phyloP scores from a whole-genome alignment of 2,113 vertebrate species.

The Myrmecophaga tridactyla region DNA sequence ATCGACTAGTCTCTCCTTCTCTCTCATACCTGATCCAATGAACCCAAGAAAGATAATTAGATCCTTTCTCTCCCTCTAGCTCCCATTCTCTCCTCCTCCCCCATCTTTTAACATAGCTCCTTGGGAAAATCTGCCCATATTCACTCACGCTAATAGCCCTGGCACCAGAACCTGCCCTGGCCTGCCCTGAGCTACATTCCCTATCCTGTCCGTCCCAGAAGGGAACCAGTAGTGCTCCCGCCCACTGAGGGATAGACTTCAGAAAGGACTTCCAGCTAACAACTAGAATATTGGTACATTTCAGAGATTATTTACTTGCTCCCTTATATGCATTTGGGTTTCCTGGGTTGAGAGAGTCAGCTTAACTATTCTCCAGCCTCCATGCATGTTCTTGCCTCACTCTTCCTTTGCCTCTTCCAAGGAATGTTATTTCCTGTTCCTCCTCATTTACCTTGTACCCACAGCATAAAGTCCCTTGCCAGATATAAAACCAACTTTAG shows the following conservation, averaged over 20 bases:
- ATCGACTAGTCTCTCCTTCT: not conserved
- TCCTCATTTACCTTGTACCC: not conserved
- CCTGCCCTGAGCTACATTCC: conserved; percentile 23
- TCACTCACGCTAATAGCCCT: not conserved
- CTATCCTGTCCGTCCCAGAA: conserved; percentile 20
- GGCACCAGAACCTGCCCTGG: conserved; percentile 28
- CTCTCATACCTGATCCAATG: not conserved
- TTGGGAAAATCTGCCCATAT: conserved; percentile 4
- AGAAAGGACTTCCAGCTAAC: conserved; percentile 33
- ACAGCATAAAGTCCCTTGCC: not conserved
- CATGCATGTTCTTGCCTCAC: not conserved
- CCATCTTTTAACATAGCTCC: conserved; percentile 37
- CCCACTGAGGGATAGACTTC: conserved; percentile 17
- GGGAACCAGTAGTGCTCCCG: not conserved
- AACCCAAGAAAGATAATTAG: not conserved
- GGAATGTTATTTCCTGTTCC: conserved; percentile 1
- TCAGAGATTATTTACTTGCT: not conserved
- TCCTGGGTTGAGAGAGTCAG: not conserved
- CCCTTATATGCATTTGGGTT: not conserved
- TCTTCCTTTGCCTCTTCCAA: conserved; percentile 8
- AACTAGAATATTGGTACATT: not conserved
- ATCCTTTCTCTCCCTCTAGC: not conserved
- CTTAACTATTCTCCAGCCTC: not conserved
- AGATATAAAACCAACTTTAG: not conserved
- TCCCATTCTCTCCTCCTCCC: not conserved